Evolutionary conservation across 2,113 vertebrate genomes (phyloP), one percentile per base, ranked within the genome.

Genomic region (Petroica traversi): DNA sequence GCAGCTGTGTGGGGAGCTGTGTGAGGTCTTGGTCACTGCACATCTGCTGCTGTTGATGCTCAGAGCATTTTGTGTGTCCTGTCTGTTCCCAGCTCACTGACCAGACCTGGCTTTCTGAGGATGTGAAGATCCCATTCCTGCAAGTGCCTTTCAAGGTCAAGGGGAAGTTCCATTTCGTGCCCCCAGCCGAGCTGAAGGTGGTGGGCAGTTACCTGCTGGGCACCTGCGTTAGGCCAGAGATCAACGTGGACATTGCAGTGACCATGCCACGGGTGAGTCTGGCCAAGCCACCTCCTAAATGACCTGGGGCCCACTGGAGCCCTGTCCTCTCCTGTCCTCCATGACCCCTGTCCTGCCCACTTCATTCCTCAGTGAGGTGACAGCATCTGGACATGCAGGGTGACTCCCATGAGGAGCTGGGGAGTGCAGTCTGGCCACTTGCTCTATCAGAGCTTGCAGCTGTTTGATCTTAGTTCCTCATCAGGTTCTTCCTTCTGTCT

Each of bases 151-250:
- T 98, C 94, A 57, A n/a, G 0, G 97, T 98, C 64, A 99, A 99
- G 94, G 99, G 99, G 33, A 98, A 92, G 79, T 99, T 99, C 97
- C 97, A 91, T 80, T 99, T 99, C 48, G 74, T 98, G 28, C 98
- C 99, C 9, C 99, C 99, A 1, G 58, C 97, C 0, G 98, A 98
- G 45, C 74, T 99, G 54, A 98, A 98, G 36, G 95, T 99, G 85
- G 98, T 99, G 33, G 99, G 99, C 68, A 99, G 99, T 97, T 99
- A 99, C 93, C 98, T 99, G 10, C 96, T 99, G 90, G 99, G 98
- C 57, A 99, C 98, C 34, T 99, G 99, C 66, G 91, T 98, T 62
- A 99, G 98, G 79, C 99, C 99, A 0, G 97, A 98, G 61, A 77
- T 99, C 76, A 98, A 98, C 0, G 98, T 99, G 88, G 99, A 99